Evolutionary conservation across 1,140 invertebrate species (phyloP), one percentile per base, ranked within the genome.

Genomic region (Phymorhynchus buccinoides): DNA sequence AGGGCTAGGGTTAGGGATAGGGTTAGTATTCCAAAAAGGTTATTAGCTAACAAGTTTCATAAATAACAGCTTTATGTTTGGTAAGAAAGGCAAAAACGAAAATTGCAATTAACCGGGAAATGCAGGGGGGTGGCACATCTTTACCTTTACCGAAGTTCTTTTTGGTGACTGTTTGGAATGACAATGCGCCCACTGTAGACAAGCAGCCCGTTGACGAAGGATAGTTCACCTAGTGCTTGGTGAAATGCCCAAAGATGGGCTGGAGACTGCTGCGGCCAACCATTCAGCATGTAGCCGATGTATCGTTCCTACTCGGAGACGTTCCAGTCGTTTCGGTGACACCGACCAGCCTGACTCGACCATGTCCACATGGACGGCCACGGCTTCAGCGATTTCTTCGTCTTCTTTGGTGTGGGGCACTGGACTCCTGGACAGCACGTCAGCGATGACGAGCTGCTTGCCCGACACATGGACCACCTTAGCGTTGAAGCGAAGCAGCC

Each of bases 341-440:
- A 86, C 73, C 0, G 80, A 66, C 39, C 37, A 44, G 22, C 6
- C 37, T n/a, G n/a, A n/a, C n/a, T 35, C 66, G n/a, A 84, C 18
- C 14, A 4, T 32, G 35, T 84, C 78, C 30, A 48, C 77, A 18
- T 71, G 30, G 0, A 22, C 27, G 7, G 30, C 32, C 0, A 84
- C 85, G 0, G 35, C 37, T 41, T 85, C 66, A 2, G 14, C 27
- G 4, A 9, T 52, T 1, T 66, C 52, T 37, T 42, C 62, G 16
- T 83, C 48, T 16, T 85, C 78, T 12, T 4, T n/a, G n/a, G 22
- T 7, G 30, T 81, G 79, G 12, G 75, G 32, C 3, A 85, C 22
- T 14, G 88, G 87, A 75, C 32, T 79, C 32, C 88, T 52, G 4
- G 87, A 89, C 12, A 89, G 71, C 4, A 86, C 85, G 32, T 88